Conservation (phyloP, 2,888 invertebrate genomes). For the Dryobota labecula region DNA sequence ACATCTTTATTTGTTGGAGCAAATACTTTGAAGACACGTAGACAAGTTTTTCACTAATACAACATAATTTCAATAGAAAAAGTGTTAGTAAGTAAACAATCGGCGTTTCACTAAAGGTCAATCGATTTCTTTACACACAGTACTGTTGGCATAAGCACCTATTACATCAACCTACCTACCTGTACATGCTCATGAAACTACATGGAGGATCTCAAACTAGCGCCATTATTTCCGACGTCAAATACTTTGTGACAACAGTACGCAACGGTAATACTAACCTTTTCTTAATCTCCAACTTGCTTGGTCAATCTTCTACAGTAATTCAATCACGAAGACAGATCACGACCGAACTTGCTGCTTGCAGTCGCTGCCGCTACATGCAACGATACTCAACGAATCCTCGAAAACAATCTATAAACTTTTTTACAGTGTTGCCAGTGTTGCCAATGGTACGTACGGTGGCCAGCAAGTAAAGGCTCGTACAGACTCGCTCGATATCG, state of each 20-base stretch:
- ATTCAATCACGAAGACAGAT: constrained; percentile 7
- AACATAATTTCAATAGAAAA: constrained; percentile 33
- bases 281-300: constrained; percentile 54
- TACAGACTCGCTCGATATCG: too few relatives aligned
- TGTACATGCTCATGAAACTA: constrained; percentile 30
- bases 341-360: constrained; percentile 23
- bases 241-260: neutral
- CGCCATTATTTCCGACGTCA: constrained; percentile 56
- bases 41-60: constrained; percentile 33
- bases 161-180: constrained; percentile 52
- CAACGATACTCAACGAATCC: constrained; percentile 17
- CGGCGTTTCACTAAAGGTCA: constrained; percentile 62
- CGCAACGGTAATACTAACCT: constrained; percentile 46
- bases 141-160: constrained; percentile 38
- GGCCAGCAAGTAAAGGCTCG: too few relatives aligned
- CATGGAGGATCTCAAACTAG: constrained; percentile 50
- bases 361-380: constrained; percentile 27
- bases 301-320: constrained; percentile 32
- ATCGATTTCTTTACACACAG: constrained; percentile 65
- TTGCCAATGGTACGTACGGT: too few relatives aligned
- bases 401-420: constrained; percentile 60
- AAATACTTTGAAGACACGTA: constrained; percentile 53
- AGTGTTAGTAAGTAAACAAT: constrained; percentile 63
- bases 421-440: constrained; percentile 43
- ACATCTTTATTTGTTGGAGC: constrained; percentile 34